phyloP scores from a whole-genome alignment of 2,113 vertebrate genomes.

The Tapirus terrestris region DNA sequence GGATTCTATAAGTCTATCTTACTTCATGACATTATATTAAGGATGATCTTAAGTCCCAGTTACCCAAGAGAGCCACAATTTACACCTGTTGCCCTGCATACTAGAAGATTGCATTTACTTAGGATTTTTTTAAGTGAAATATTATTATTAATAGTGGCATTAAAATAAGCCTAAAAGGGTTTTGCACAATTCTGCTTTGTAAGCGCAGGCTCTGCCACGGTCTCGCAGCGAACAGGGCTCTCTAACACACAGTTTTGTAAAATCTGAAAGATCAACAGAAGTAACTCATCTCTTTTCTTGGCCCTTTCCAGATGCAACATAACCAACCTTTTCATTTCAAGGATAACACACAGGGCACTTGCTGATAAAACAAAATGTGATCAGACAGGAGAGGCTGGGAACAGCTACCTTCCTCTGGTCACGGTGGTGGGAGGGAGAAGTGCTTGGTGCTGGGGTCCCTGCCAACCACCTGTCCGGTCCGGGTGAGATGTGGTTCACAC shows the following conservation, averaged over 20 bases:
- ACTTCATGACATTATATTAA: neutral
- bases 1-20: neutral
- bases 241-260: neutral
- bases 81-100: neutral
- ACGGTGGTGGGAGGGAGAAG: fast-evolving
- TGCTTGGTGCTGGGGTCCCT: too few species aligned
- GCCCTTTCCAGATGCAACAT: neutral
- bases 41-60: neutral
- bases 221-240: neutral
- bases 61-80: neutral
- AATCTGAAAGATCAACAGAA: neutral
- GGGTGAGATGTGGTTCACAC: neutral
- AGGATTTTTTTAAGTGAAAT: neutral
- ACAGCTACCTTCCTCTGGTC: neutral
- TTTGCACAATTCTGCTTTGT: neutral
- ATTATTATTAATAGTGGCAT: neutral
- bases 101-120: neutral
- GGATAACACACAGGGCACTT: neutral
- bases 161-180: neutral
- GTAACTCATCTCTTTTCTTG: neutral
- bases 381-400: neutral
- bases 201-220: neutral
- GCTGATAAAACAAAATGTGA: neutral
- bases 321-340: neutral
- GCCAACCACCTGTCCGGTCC: neutral